phyloP scores from a whole-genome alignment of 2,888 invertebrate genomes.

The Pristionchus fissidentatus region DNA sequence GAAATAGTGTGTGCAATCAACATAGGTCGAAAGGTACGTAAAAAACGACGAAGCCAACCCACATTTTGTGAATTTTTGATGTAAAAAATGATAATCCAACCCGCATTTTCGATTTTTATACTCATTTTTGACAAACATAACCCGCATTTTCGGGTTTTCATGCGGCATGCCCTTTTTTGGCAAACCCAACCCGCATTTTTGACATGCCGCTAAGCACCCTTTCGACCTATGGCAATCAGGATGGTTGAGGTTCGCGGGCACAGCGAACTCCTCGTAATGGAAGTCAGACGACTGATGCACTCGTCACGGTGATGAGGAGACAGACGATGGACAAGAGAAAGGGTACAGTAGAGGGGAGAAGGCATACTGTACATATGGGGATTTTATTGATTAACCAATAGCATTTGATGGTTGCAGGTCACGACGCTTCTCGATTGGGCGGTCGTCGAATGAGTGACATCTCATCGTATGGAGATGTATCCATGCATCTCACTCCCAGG shows the following conservation, averaged over 20 bases:
- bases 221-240: not conserved
- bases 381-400: not conserved
- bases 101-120: no score
- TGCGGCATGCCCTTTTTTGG: not conserved
- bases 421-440: not conserved
- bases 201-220: no score
- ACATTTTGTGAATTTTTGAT: no score
- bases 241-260: conserved; percentile 18
- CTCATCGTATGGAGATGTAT: conserved; percentile 21
- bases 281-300: conserved; percentile 34
- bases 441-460: conserved; percentile 42
- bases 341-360: conserved; percentile 3
- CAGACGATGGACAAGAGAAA: conserved; percentile 42
- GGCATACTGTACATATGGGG: conserved; percentile 19
- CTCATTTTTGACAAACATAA: no score
- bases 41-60: no score
- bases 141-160: not conserved
- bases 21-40: no score
- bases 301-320: conserved; percentile 42
- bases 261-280: conserved; percentile 26
- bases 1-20: not conserved
- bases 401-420: not conserved
- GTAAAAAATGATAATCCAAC: no score
- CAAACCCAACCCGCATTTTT: no score
- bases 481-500: conserved; percentile 16